Evolutionary conservation across 2,888 invertebrate genomes (phyloP), one percentile per base, ranked within the genome.

Genomic region (Ischnura elegans): DNA sequence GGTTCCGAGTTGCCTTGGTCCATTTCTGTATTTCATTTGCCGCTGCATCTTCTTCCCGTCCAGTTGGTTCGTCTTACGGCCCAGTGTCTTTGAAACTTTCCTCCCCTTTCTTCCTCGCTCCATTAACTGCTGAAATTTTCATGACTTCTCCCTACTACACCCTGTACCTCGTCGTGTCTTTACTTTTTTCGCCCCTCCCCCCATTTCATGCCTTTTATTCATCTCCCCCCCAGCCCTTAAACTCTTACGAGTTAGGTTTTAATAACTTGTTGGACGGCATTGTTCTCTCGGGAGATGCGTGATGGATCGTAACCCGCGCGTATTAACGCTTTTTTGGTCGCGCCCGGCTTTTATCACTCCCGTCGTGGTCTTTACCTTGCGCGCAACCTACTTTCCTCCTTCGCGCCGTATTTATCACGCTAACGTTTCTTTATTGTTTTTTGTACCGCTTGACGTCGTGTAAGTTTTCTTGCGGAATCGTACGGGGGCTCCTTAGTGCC

Each of bases 201-300:
- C 76, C 76, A 29, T 36, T 36, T 25, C 13, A 10, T 36, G 8
- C 29, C n/a, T 36, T 25, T 2, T 2, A 25, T 25, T 25, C 61
- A 25, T 25, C 5, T 61, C n/a, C 3, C 76, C 29, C 36, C 76
- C 36, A 6, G 25, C 36, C 36, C n/a, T n/a, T n/a, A n/a, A n/a
- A n/a, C 13, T 13, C 6, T 13, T 0, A 36, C 10, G 76, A 76
- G 76, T 76, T 76, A 36, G 29, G 36, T 76, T 76, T 76, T 76
- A 76, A 76, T 76, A 76, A 76, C 76, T 76, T 76, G 76, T 76
- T 76, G 76, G 76, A 76, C 76, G 76, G 76, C n/a, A 76, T 76
- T 76, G 76, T 76, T 76, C 76, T 29, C 76, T 36, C 13, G 36
- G 51, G 51, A 51, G 2, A 19, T 10, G 36, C 3, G 29, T 76